These are phyloP conservation scores for Myripristis jacobus DNA, from an alignment of 2,797 vertebrate species.

Conservation along the genomic window DNA sequence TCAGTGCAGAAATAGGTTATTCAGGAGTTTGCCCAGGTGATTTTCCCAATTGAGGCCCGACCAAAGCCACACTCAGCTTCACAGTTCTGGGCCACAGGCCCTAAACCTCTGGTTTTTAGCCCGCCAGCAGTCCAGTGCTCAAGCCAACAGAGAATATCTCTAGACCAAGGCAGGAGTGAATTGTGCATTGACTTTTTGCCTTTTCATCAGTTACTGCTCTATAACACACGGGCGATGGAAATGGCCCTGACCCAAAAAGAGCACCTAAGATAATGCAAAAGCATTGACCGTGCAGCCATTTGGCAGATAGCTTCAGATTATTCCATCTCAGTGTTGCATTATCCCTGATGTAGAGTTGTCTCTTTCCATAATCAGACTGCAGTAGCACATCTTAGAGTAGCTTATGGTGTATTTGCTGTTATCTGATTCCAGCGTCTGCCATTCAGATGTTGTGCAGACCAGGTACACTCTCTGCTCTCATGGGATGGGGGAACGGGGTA, in stretches of 20 bases:
- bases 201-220: constrained; percentile 16
- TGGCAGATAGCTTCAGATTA: not conserved
- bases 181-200: constrained; percentile 29
- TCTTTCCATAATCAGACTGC: constrained; percentile 2
- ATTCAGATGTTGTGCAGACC: constrained; percentile 31
- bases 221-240: constrained; percentile 3
- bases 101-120: constrained; percentile 17
- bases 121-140: not conserved
- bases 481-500: constrained; percentile 34
- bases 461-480: constrained; percentile 19
- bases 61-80: constrained; percentile 35
- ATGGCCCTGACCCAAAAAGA: not conserved
- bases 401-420: constrained; percentile 13
- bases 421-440: constrained; percentile 17
- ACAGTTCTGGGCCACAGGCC: constrained; percentile 22
- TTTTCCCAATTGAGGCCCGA: constrained; percentile 41
- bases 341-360: not conserved
- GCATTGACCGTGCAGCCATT: not conserved
- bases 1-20: constrained; percentile 66
- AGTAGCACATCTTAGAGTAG: not conserved
- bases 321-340: constrained; percentile 3
- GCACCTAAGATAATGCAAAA: constrained; percentile 1
- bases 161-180: not conserved
- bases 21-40: constrained; percentile 60
- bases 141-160: constrained; percentile 4